A percentile compares a stretch with the other conserved stretches of the same genome.
phyloP scores from a whole-genome alignment of 2,113 vertebrate species.

The Ammodramus savannarum region DNA sequence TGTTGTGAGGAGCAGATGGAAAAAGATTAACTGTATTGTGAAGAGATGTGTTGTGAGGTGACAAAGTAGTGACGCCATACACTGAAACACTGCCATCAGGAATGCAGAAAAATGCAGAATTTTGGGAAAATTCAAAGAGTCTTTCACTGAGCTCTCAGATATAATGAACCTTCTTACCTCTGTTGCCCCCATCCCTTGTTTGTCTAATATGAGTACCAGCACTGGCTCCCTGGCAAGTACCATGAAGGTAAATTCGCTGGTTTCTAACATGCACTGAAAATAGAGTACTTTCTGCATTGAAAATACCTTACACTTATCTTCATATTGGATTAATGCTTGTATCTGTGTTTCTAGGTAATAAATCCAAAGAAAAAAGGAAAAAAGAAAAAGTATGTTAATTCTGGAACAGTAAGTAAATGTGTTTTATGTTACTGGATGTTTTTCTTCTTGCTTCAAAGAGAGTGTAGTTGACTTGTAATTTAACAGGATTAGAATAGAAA shows the following conservation, averaged over 20 bases:
- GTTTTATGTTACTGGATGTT: not conserved
- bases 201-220: not conserved
- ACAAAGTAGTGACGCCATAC: not conserved
- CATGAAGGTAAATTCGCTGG: not conserved
- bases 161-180: not conserved
- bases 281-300: not conserved
- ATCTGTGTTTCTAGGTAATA: slow-evolving; percentile 83
- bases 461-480: not conserved
- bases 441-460: not conserved
- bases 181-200: not conserved
- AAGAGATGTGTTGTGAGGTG: not conserved
- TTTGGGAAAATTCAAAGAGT: not conserved
- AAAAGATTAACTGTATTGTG: not conserved
- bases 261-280: not conserved
- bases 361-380: slow-evolving; percentile 97
- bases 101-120: not conserved
- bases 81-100: not conserved
- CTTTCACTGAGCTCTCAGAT: not conserved
- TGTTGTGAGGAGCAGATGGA: not conserved
- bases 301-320: not conserved
- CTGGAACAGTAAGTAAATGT: slow-evolving; percentile 90
- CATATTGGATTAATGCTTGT: not conserved
- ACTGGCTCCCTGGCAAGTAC: not conserved
- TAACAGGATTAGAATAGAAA: not conserved
- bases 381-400: slow-evolving; percentile 98